These are phyloP conservation scores for Epicauta chinensis DNA, from an alignment of 1,140 invertebrate genomes.

Conservation along the genomic window DNA sequence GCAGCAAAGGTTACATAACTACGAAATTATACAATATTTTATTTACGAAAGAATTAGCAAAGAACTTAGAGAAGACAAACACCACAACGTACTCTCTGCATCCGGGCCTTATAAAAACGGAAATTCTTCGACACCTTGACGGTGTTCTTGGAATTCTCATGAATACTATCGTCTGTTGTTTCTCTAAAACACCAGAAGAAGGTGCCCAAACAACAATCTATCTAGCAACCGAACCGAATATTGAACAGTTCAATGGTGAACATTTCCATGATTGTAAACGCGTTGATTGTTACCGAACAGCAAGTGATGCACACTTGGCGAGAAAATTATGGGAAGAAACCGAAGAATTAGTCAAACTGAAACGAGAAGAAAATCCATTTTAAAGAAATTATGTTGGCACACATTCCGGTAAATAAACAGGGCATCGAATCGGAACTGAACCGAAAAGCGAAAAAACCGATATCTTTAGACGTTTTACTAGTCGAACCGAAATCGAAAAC, in stretches of 20 bases:
- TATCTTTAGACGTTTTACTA: too few relatives aligned
- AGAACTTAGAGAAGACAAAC: slow-evolving; percentile 47
- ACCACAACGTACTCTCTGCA: slow-evolving; percentile 34
- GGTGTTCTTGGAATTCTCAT: slow-evolving; percentile 7
- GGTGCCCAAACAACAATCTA: slow-evolving; percentile 33
- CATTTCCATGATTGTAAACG: slow-evolving; percentile 28
- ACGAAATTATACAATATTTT: slow-evolving; percentile 66
- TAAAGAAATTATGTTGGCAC: too few relatives aligned
- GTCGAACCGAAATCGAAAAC: too few relatives aligned
- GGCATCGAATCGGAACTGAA: too few relatives aligned
- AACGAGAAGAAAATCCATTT: not conserved
- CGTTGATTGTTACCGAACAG: slow-evolving; percentile 12
- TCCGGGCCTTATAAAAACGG: slow-evolving; percentile 37
- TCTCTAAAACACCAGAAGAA: slow-evolving; percentile 28
- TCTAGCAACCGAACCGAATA: slow-evolving; percentile 15
- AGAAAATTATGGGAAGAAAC: slow-evolving; percentile 27
- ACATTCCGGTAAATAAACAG: too few relatives aligned
- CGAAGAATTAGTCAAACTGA: slow-evolving; percentile 18
- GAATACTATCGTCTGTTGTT: slow-evolving; percentile 4
- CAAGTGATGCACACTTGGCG: slow-evolving; percentile 12
- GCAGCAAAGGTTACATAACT: slow-evolving; percentile 48
- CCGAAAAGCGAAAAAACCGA: too few relatives aligned
- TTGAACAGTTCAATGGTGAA: slow-evolving; percentile 23
- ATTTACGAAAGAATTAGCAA: slow-evolving; percentile 58
- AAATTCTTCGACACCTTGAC: slow-evolving; percentile 32